phyloP scores from a whole-genome alignment of 2,888 invertebrate species.

The Agonopterix heracliana region DNA sequence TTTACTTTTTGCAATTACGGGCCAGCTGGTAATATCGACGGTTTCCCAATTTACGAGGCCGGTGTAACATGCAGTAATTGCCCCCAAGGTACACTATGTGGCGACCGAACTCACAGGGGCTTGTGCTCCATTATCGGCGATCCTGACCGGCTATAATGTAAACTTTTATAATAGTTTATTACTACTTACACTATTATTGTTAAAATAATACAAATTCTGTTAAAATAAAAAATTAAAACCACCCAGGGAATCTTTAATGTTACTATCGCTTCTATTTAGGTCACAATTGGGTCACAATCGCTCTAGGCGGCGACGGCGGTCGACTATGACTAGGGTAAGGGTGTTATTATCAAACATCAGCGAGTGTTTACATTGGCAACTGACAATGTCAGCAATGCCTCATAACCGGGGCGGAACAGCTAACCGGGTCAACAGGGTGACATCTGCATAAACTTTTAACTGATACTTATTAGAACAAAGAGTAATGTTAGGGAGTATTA shows the following conservation, averaged over 20 bases:
- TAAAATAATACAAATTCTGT: too few relatives aligned
- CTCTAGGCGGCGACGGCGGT: too few relatives aligned
- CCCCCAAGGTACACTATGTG: conserved; percentile 56
- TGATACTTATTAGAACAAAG: too few relatives aligned
- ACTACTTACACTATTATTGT: too few relatives aligned
- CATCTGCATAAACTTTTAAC: not conserved
- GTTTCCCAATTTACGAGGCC: conserved; percentile 63
- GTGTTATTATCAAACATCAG: too few relatives aligned
- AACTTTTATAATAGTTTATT: too few relatives aligned
- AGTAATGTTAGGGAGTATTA: too few relatives aligned
- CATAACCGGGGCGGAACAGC: not conserved
- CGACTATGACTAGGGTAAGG: too few relatives aligned
- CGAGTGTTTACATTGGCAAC: not conserved
- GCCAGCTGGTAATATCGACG: conserved; percentile 65
- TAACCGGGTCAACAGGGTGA: not conserved
- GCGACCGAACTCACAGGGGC: conserved; percentile 55
- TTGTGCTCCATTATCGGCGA: conserved; percentile 52
- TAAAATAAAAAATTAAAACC: too few relatives aligned
- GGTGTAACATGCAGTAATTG: conserved; percentile 55
- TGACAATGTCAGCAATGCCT: not conserved
- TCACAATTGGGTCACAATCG: too few relatives aligned
- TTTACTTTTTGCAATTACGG: conserved; percentile 68
- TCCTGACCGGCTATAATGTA: conserved; percentile 30
- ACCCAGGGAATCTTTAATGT: too few relatives aligned
- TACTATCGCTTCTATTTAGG: too few relatives aligned